Base-by-base conservation (phyloP, 2,113 vertebrate species). In the Spilogale gracilis region DNA sequence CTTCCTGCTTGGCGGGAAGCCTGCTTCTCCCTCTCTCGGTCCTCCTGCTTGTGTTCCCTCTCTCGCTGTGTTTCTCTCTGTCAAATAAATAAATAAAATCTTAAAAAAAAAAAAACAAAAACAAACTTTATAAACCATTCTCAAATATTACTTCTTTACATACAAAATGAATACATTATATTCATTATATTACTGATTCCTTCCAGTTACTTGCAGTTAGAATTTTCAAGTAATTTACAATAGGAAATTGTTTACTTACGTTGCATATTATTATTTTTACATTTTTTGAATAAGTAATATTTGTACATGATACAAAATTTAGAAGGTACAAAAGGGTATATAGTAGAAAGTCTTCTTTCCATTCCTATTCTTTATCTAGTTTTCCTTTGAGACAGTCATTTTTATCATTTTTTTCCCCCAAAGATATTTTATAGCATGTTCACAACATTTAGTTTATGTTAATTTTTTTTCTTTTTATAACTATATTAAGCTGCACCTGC, bases 401-500 rank as follows among this genome's bases (percentile, higher is more conserved):
- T 74, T 91, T 50, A 88, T 80, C 43, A 61, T 12, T 96, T 89
- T 73, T 38, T 74, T 94, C 13, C 91, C 30, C 43, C 13, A 67
- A 74, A 87, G 63, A 94, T 58, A 90, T 74, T 65, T 92, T 91
- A 80, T 86, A 38, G 14, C 30, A 45, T 78, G 67, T 95, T 67
- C 11, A 54, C 18, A 97, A 61, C 0, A 32, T 56, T 48, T 48
- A 85, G 21, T 92, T 93, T 89, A 85, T 85, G 13, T 87, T 92
- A 76, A 63, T 32, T 65, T 92, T 45, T 81, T 91, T 81, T 88
- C 82, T 88, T 92, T 96, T 67, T 78, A 45, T 96, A 90, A 30
- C 30, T 67, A 5, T 60, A 11, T 95, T 86, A 97, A 97, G 48
- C 67, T 83, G 54, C 30, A 97, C 56, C 85, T 95, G 89, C 69